Evolutionary conservation across 1,140 invertebrate genomes (phyloP), one percentile per base, ranked within the genome.

Genomic region (Cephus cinctus): DNA sequence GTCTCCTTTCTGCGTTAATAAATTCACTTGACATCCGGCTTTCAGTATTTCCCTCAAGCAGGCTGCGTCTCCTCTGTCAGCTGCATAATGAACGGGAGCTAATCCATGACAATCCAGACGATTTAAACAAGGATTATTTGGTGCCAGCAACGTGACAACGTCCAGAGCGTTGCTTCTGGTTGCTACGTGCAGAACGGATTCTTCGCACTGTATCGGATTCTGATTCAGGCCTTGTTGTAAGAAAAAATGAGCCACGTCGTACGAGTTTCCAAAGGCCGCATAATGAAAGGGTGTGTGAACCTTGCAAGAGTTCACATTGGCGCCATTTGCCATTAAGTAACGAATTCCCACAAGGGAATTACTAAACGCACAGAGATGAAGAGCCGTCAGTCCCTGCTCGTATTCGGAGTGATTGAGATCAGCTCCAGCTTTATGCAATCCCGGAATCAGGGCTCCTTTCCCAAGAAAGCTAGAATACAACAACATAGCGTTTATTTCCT

Each of bases 311-410:
- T 87, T 86, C 3, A 89, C 78, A 62, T 85, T 83, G 34, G 82
- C 81, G 1, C 86, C 86, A 52, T 83, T 78, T 16, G 78, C 69
- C 25, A 92, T 80, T 4, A 92, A 71, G 57, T 84, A 85, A 43
- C 79, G 81, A 9, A 86, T 80, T 27, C 86, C 85, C n/a, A 83
- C 80, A 21, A 84, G 62, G 54, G 83, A 88, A 11, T 88, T 86
- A 55, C 85, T 87, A 60, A 90, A 90, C 2, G 88, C 84, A n/a
- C 83, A 82, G 43, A 89, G 73, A 66, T 91, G 88, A 18, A 91
- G 60, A 3, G 86, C 83, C 0, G 83, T 84, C 41, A 89, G 67
- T 1, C 87, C 87, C 52, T 80, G 72, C 35, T 83, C 80, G 14
- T 83, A 81, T 60, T 90, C 85, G 50, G 76, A 79, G 56, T 85